Conservation (phyloP, 1,140 invertebrate genomes). For the Diuraphis noxia region DNA sequence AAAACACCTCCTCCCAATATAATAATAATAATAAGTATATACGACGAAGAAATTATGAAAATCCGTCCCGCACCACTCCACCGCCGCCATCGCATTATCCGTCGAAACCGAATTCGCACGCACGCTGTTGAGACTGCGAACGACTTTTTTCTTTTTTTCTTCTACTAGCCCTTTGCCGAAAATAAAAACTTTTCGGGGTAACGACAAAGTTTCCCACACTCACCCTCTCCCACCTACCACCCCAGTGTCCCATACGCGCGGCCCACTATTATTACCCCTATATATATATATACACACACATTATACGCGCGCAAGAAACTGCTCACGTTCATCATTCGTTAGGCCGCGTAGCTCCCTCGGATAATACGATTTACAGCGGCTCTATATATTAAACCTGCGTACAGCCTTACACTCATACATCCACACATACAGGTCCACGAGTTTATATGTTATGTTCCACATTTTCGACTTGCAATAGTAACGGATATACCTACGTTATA, state of each 20-base stretch:
- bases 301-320: not conserved
- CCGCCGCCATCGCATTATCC: not conserved
- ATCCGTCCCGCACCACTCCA: not conserved
- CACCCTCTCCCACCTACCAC: not conserved
- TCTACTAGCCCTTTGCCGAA: slow-evolving; percentile 14
- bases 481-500: not conserved
- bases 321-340: slow-evolving; percentile 51
- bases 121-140: not conserved
- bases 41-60: slow-evolving; percentile 50
- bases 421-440: not conserved
- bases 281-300: not conserved
- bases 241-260: not conserved
- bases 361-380: slow-evolving; percentile 46
- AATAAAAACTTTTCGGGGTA: slow-evolving; percentile 49
- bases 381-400: slow-evolving; percentile 24
- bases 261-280: not conserved
- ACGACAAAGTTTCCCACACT: slow-evolving; percentile 40
- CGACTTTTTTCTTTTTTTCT: not conserved
- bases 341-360: not conserved
- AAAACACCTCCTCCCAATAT: slow-evolving; percentile 34
- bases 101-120: slow-evolving; percentile 35
- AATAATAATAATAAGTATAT: slow-evolving; percentile 34
- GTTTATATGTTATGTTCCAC: not conserved
- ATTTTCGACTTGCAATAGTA: not conserved
- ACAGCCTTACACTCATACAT: not conserved